Percentiles rank a stretch among this genome's conserved stretches.
These are phyloP conservation scores for Drosophila insularis DNA, from an alignment of 1,140 invertebrate genomes.

Conservation along the genomic window DNA sequence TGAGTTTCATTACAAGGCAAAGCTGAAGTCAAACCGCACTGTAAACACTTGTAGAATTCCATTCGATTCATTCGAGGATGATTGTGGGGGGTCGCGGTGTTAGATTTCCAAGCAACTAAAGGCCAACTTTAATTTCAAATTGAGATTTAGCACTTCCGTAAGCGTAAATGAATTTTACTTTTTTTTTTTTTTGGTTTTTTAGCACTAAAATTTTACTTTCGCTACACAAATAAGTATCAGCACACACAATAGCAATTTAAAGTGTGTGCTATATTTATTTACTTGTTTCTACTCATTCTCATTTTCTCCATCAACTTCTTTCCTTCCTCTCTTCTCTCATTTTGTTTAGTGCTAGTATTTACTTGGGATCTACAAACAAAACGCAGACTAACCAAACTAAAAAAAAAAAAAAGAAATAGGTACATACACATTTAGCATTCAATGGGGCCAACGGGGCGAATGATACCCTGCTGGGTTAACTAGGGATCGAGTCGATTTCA, in stretches of 20 bases:
- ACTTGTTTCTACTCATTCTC: constrained; percentile 2
- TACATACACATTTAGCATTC: neutral
- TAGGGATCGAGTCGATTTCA: too few species aligned
- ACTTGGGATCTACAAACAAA: constrained; percentile 36
- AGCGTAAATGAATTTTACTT: constrained; percentile 19
- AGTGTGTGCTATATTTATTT: constrained; percentile 54
- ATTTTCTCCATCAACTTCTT: neutral
- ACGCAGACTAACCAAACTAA: constrained; percentile 45
- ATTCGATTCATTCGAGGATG: neutral
- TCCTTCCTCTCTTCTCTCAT: neutral
- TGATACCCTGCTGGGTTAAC: neutral
- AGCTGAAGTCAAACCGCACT: constrained; percentile 3
- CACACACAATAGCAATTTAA: constrained; percentile 24
- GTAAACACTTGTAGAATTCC: neutral
- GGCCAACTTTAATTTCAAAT: constrained; percentile 15
- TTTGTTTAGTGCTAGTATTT: constrained; percentile 38
- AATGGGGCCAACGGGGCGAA: neutral
- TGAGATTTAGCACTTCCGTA: constrained; percentile 25
- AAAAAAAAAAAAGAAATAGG: constrained; percentile 46
- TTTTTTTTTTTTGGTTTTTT: neutral
- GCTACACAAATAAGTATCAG: constrained; percentile 39
- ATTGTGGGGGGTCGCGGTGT: too few species aligned
- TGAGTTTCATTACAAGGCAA: constrained; percentile 55
- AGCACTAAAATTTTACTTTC: constrained; percentile 50
- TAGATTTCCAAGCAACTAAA: neutral